Base-by-base conservation (phyloP, 2,113 vertebrate genomes). In the Daphoenositta chrysoptera region DNA sequence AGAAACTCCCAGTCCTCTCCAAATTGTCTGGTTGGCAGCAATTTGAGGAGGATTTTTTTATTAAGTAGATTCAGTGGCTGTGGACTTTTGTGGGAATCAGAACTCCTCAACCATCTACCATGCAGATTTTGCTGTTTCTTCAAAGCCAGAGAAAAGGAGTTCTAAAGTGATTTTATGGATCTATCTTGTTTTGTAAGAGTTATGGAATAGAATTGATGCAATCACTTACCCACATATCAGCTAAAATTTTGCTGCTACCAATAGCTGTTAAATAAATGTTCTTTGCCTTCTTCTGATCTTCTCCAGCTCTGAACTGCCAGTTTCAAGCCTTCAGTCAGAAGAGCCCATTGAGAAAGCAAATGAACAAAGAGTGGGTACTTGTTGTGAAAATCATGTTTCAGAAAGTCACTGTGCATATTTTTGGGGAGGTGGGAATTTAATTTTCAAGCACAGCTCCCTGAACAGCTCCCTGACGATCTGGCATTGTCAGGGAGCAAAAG, bases 391-490 rank as follows among this genome's bases (percentile, higher is more conserved):
- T 11, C 57, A 54, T n/a, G 39, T 78, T 94, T 73, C 93, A 81
- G 63, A 94, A 91, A 93, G 75, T 80, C 66, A 30, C 70, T 77
- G 44, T 0, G 1, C 84, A 81, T 66, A 35, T 33, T 73, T 93
- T n/a, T 83, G 79, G 70, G 42, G 71, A 94, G 60, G 75, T 89
- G 86, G 79, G 44, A 73, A 86, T 90, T 90, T 61, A 6, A 21
- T 77, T 85, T 66, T 44, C 1, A 0, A 80, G 56, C 54, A 19
- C 66, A 58, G 39, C 39, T 87, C 50, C 54, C 58, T 47, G 64
- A 56, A 15, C 69, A 94, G 69, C 58, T 92, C 78, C 33, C 54
- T 70, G 47, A 69, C 37, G 94, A 71, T 94, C 86, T 93, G 92
- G 79, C 51, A 51, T 63, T 58, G n/a, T 66, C 7, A 18, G 47